Conservation (phyloP, 2,888 invertebrate genomes). For the Odontocolon sp. region DNA sequence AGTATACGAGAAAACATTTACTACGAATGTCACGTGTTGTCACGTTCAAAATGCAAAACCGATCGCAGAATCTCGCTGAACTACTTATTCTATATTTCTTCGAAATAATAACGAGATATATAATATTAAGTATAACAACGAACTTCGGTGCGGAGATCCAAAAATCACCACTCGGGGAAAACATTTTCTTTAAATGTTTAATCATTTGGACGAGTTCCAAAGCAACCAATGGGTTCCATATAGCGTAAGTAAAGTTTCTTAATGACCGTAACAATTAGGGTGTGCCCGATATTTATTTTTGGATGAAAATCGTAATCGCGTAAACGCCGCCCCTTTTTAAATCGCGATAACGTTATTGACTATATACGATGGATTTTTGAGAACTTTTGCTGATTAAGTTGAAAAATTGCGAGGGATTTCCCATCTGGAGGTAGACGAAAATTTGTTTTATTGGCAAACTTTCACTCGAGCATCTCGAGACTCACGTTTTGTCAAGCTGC, state of each 20-base stretch:
- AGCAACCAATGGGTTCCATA: not conserved
- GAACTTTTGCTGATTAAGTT: too few relatives aligned
- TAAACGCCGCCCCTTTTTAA: not conserved
- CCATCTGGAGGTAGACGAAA: constrained; percentile 19
- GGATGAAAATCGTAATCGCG: not conserved
- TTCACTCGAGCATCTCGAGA: constrained; percentile 13
- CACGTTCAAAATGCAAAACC: constrained; percentile 16
- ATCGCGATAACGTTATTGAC: not conserved
- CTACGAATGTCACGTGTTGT: constrained; percentile 24
- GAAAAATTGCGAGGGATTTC: constrained; percentile 34
- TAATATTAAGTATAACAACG: not conserved
- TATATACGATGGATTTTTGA: not conserved
- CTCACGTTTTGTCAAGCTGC: constrained; percentile 48
- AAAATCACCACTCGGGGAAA: not conserved
- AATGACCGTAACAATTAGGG: not conserved
- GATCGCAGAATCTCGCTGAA: constrained; percentile 19
- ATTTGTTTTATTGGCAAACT: constrained; percentile 35
- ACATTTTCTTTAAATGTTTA: too few relatives aligned
- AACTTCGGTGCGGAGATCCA: not conserved
- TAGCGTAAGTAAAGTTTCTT: not conserved
- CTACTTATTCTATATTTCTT: constrained; percentile 51
- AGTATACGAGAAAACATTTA: constrained; percentile 35
- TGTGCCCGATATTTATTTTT: not conserved
- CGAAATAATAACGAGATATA: too few relatives aligned
- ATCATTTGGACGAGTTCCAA: constrained; percentile 4